Conservation (phyloP, 2,888 invertebrate genomes). For the Augiades crinisus region DNA sequence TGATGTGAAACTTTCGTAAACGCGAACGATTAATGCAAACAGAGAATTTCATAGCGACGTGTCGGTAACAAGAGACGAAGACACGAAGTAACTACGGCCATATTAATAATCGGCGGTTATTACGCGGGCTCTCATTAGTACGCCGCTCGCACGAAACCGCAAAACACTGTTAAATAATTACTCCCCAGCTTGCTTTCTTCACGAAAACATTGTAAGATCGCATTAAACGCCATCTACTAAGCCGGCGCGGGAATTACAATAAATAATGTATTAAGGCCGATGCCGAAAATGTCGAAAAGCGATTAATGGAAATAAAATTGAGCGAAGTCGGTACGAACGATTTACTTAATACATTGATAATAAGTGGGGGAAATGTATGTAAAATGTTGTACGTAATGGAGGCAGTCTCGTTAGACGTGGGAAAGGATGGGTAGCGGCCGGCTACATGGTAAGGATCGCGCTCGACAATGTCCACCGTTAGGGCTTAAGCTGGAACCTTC, state of each 20-base stretch:
- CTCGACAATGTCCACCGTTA: slow-evolving; percentile 72
- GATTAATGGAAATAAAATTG: slow-evolving; percentile 76
- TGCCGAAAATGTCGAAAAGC: slow-evolving; percentile 69
- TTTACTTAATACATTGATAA: slow-evolving; percentile 78
- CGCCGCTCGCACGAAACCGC: slow-evolving; percentile 68
- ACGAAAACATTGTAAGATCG: slow-evolving; percentile 71
- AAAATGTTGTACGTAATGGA: slow-evolving; percentile 73
- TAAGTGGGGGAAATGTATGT: slow-evolving; percentile 73
- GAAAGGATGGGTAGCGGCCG: slow-evolving; percentile 52
- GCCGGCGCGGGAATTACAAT: slow-evolving; percentile 66
- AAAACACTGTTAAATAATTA: slow-evolving; percentile 78
- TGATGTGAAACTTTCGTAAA: slow-evolving; percentile 26
- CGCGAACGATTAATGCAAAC: slow-evolving; percentile 43
- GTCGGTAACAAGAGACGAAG: slow-evolving; percentile 56
- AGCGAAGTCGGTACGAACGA: slow-evolving; percentile 62
- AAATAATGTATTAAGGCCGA: slow-evolving; percentile 69
- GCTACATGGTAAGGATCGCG: slow-evolving; percentile 66
- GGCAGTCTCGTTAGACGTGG: slow-evolving; percentile 79
- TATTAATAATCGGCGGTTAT: slow-evolving; percentile 76
- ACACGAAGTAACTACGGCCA: slow-evolving; percentile 54
- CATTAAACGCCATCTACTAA: slow-evolving; percentile 71
- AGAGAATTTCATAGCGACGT: slow-evolving; percentile 39
- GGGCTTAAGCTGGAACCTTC: slow-evolving; percentile 66
- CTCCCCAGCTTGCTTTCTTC: slow-evolving; percentile 67
- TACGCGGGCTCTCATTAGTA: slow-evolving; percentile 71